Percentiles rank a stretch among this genome's conserved stretches.
Conservation (phyloP, 1,140 invertebrate genomes). For the Heterodera carotae region DNA sequence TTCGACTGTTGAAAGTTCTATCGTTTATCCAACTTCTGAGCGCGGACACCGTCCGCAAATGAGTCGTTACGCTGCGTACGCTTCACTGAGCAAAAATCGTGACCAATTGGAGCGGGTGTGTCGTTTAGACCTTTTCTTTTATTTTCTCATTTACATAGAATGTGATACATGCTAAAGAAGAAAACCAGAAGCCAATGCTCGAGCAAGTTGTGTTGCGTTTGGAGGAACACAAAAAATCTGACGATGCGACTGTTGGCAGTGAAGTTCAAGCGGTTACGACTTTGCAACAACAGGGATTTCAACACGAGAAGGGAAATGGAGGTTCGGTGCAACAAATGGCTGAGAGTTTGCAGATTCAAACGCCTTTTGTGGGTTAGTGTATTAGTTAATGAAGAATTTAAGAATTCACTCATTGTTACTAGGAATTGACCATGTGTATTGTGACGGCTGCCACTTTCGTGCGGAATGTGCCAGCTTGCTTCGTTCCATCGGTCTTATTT, state of each 20-base stretch:
- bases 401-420: not conserved
- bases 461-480: not conserved
- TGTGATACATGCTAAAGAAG: too few species aligned
- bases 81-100: not conserved
- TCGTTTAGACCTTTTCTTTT: not conserved
- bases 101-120: not conserved
- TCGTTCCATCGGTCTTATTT: not conserved
- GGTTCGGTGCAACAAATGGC: too few species aligned
- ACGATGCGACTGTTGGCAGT: not conserved
- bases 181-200: not conserved
- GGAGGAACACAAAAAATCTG: not conserved
- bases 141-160: not conserved
- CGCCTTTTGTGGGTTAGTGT: not conserved
- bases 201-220: not conserved
- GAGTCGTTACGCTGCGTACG: not conserved
- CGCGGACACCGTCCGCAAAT: not conserved
- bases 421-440: not conserved
- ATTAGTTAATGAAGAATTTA: not conserved
- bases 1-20: not conserved
- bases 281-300: not conserved
- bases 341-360: too few species aligned
- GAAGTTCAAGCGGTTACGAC: not conserved
- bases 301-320: not conserved
- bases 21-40: not conserved
- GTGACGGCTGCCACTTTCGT: not conserved